Evolutionary conservation across 2,888 invertebrate genomes (phyloP).

Genomic region (Thysanoteuthis rhombus): DNA sequence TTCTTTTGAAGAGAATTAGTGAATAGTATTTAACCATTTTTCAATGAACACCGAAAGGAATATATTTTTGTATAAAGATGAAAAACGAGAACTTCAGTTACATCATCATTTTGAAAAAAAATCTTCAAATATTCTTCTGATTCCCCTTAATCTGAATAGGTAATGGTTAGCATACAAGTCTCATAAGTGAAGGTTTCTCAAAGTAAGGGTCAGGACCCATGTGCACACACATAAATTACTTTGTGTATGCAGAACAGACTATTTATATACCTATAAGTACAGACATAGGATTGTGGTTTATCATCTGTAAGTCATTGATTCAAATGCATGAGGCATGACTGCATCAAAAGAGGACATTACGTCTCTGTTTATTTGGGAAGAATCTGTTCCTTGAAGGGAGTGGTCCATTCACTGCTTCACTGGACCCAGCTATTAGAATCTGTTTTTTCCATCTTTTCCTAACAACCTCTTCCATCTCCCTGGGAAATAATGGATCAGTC

Average conservation of each 20-base stretch:
- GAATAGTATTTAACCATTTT: no score
- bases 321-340: neutral
- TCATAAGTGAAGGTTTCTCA: no score
- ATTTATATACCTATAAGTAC: neutral
- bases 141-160: no score
- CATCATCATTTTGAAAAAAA: no score
- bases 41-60: no score
- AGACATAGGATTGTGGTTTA: neutral
- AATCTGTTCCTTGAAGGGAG: neutral
- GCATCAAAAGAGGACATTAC: neutral
- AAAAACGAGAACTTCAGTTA: no score
- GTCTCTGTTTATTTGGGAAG: neutral
- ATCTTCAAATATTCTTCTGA: no score
- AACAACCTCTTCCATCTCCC: neutral
- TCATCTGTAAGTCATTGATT: neutral
- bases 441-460: neutral
- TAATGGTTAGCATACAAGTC: no score
- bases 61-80: no score
- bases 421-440: neutral
- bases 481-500: neutral
- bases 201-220: neutral
- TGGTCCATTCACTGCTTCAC: neutral
- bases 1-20: no score
- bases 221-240: neutral
- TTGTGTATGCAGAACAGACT: neutral